Base-by-base conservation (phyloP, 2,888 invertebrate species). In the Oscheius onirici region DNA sequence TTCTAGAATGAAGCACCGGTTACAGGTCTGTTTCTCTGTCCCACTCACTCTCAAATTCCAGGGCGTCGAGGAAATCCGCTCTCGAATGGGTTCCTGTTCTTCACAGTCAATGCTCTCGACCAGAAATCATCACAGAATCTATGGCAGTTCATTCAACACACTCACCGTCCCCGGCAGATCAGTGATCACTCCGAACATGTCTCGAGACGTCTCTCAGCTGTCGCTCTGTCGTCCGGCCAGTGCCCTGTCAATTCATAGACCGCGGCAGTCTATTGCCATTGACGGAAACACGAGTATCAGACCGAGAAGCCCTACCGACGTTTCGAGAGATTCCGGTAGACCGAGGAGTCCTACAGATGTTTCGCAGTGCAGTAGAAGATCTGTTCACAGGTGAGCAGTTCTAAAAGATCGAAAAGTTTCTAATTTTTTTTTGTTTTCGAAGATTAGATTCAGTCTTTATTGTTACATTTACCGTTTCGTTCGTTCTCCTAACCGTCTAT, bases 141-240 rank as follows among this genome's bases (percentile, higher is more conserved):
- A 78, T 52, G 81, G 81, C 10, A 71, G 73, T 54, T 76, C 77
- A 24, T 78, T 77, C 76, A 81, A 81, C 71, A 81, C 81, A 13
- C 61, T 80, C 11, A 80, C 81, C n/a, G 81, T 81, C 2, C 81
- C 81, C 1, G 81, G 81, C 57, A 73, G 81, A 60, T 81, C 82
- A 8, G 69, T 83, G 51, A 83, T 83, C 44, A 83, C 82, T 13
- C 82, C 82, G 40, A 83, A 83, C 65, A 83, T 83, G 81, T 79
- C 79, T 3, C 71, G 82, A 10, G 81, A 83, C 63, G 79, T 81
- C 0, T 81, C 81, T 8, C 82, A 83, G 40, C 52, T 83, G 67
- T 80, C 80, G 5, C 65, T 77, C 41, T 78, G 80, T 43, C 71
- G 77, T 0, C 78, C 82, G 17, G 66, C 58, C 1, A 75, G 77